Base-by-base conservation (phyloP, 2,797 vertebrate species). In the Holocentrus rufus region DNA sequence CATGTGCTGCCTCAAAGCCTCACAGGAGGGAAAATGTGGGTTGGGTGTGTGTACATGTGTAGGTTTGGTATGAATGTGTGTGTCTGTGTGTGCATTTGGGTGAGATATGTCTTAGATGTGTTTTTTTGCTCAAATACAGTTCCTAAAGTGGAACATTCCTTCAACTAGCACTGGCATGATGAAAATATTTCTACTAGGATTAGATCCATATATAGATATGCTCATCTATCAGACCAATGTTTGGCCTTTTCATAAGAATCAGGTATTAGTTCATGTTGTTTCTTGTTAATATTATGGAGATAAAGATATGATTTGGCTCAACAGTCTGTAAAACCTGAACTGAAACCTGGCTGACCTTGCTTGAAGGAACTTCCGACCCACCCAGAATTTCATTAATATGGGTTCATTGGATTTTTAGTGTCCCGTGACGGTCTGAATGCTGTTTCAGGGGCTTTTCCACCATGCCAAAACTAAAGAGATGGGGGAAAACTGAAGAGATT, bases 1-100 rank as follows among this genome's bases (percentile, higher is more conserved):
- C 88, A 80, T 90, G 89, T 71, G 66, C 75, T 75, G 69, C 72
- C 71, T 55, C 74, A 80, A 70, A 80, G 70, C 59, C 69, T 83
- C 54, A 62, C 79, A 59, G 74, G 69, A 78, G 66, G 50, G 65
- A 67, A 73, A 72, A 81, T 74, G 52, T 71, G 65, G 27, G 22
- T 54, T n/a, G 50, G 31, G 60, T 25, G 39, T 62, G 68, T 80
- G 46, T 76, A n/a, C n/a, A 73, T 68, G 61, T 69, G 73, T 69
- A 60, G 58, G 36, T 53, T 42, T 58, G 15, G n/a, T n/a, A n/a
- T n/a, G n/a, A n/a, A n/a, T 60, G 46, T 23, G 50, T 44, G 68
- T 49, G 50, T 49, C 27, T 64, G 20, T 63, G 46, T 52, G 50
- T 57, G 53, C 59, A 34, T 73, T 30, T 62, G 46, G 50, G 46